These are phyloP conservation scores for Tamandua tetradactyla DNA, from an alignment of 2,797 vertebrate genomes.

Conservation along the genomic window DNA sequence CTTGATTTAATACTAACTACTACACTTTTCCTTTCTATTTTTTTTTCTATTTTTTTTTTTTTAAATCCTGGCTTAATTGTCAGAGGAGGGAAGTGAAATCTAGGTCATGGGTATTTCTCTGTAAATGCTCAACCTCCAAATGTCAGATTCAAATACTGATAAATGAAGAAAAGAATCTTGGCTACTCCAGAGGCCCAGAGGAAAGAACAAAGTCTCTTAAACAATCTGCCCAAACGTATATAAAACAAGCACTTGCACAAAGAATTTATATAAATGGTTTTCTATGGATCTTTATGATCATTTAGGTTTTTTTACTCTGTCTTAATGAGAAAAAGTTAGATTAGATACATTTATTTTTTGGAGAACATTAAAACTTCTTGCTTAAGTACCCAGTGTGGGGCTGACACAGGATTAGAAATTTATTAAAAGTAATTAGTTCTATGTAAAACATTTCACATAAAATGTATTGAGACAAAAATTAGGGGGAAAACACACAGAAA, in stretches of 20 bases:
- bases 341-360: not conserved
- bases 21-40: not conserved
- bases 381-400: not conserved
- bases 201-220: not conserved
- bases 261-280: not conserved
- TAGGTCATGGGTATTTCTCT: not conserved
- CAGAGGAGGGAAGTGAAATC: not conserved
- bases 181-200: not conserved
- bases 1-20: not conserved
- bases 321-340: conserved; percentile 14
- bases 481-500: not conserved
- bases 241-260: not conserved
- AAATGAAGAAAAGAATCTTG: not conserved
- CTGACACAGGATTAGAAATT: not conserved
- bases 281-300: not conserved
- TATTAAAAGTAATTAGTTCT: not conserved
- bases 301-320: not conserved
- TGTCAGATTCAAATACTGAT: conserved; percentile 34
- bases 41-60: not conserved
- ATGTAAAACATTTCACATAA: conserved; percentile 4
- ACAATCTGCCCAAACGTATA: not conserved
- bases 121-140: conserved; percentile 9
- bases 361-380: not conserved
- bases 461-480: conserved; percentile 7
- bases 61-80: not conserved